phyloP scores from a whole-genome alignment of 2,113 vertebrate species.

The Muntiacus muntjak region DNA sequence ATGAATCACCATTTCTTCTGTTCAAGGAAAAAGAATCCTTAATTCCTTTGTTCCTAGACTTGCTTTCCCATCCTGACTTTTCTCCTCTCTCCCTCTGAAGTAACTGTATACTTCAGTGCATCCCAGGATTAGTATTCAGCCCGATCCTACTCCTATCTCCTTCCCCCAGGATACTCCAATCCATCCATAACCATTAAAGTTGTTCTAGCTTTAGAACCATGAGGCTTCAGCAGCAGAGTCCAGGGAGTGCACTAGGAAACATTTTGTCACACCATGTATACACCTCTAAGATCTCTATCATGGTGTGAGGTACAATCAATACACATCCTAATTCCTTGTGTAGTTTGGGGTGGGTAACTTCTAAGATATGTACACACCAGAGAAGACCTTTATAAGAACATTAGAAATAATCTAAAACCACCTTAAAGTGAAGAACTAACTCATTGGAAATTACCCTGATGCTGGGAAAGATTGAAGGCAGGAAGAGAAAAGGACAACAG shows the following conservation, averaged over 20 bases:
- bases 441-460: neutral
- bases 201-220: neutral
- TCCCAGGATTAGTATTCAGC: neutral
- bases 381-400: neutral
- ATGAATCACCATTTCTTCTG: neutral
- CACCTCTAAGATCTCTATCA: neutral
- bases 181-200: neutral
- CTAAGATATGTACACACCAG: neutral
- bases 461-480: neutral
- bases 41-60: neutral
- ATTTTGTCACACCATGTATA: neutral
- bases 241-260: neutral
- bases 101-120: neutral
- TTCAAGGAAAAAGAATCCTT: neutral
- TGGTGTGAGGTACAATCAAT: neutral
- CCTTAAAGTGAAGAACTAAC: neutral
- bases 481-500: neutral
- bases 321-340: neutral
- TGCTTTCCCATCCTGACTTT: neutral
- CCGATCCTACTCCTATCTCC: fast-evolving
- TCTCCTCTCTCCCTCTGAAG: neutral
- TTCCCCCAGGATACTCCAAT: neutral
- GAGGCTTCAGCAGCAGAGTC: neutral
- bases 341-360: neutral
- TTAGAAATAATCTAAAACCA: neutral